Evolutionary conservation across 2,797 vertebrate genomes (phyloP).

Genomic region (Carapus acus): DNA sequence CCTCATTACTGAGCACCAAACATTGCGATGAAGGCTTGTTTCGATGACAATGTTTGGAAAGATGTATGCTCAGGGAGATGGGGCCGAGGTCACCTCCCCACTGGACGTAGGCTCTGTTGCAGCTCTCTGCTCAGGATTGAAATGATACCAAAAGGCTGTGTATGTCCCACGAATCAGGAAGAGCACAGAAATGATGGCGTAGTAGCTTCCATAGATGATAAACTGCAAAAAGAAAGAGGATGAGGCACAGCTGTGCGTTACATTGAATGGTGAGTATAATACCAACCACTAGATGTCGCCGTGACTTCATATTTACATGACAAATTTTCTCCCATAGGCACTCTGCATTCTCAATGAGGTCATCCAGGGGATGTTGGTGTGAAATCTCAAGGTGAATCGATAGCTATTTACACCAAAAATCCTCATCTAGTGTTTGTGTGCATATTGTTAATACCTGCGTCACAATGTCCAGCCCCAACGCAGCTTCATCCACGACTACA

Average conservation of each 20-base stretch:
- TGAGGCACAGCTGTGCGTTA: conserved; percentile 19
- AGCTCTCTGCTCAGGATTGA: background rate
- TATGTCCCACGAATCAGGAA: conserved; percentile 68
- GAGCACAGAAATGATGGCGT: conserved; percentile 62
- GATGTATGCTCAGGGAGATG: conserved; percentile 42
- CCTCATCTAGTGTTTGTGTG: background rate
- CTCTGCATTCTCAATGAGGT: background rate
- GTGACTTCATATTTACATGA: conserved; percentile 1
- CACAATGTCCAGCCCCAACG: conserved; percentile 65
- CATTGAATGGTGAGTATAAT: background rate
- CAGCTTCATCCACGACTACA: conserved; percentile 63
- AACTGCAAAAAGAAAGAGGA: conserved; percentile 56
- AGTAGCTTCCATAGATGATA: conserved; percentile 73
- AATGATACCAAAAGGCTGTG: conserved; percentile 39
- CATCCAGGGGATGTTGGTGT: background rate
- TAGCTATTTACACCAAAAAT: background rate
- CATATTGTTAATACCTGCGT: conserved; percentile 65
- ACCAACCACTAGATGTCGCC: conserved; percentile 50
- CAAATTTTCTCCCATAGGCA: background rate
- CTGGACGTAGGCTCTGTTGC: conserved; percentile 3
- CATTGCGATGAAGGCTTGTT: background rate
- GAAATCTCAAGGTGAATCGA: background rate
- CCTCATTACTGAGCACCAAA: background rate
- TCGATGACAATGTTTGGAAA: no score
- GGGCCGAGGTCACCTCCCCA: conserved; percentile 36